Evolutionary conservation across 2,888 invertebrate species (phyloP), one percentile per base, ranked within the genome.

Genomic region (Dichetophora obliterata): DNA sequence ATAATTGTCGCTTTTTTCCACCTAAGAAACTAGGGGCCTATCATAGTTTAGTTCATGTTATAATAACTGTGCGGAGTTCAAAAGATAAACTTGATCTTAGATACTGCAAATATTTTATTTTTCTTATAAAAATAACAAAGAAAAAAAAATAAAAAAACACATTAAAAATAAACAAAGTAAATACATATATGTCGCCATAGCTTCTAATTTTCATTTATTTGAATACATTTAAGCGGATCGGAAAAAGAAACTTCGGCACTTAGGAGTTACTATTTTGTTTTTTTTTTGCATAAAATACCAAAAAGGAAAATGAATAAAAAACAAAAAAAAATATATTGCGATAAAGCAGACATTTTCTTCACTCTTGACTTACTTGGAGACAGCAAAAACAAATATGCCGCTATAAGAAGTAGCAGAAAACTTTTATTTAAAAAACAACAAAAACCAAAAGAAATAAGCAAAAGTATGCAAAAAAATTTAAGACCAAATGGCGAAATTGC

Each of bases 371-470:
- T 65, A 65, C 19, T 50, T 34, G 16, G 54, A 74, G 65, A 65
- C 65, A 74, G 43, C 11, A 74, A 74, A 74, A 74, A 50, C 74
- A 50, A 74, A 74, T 48, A 71, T 57, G 6, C 34, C 31, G 69
- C 69, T 19, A 27, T 48, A 50, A 72, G 14, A 72, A 72, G 9
- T 31, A 61, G 59, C 48, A 57, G 43, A 48, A 72, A 37, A 24
- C 16, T 69, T 48, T 16, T 24, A 50, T n/a, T 48, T 11, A 8
- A 9, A 69, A n/a, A 69, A 50, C 52, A 31, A 27, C 6, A 24
- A 71, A 71, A 70, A 63, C 3, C 1, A 31, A 63, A 19, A 1
- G 1, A 65, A 65, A 34, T 31, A 16, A n/a, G 31, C n/a, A 63
- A n/a, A n/a, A n/a, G n/a, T 27, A 59, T 14, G 9, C 24, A 5